These are phyloP conservation scores for Eledone cirrhosa DNA, from an alignment of 2,888 invertebrate species.

Conservation along the genomic window DNA sequence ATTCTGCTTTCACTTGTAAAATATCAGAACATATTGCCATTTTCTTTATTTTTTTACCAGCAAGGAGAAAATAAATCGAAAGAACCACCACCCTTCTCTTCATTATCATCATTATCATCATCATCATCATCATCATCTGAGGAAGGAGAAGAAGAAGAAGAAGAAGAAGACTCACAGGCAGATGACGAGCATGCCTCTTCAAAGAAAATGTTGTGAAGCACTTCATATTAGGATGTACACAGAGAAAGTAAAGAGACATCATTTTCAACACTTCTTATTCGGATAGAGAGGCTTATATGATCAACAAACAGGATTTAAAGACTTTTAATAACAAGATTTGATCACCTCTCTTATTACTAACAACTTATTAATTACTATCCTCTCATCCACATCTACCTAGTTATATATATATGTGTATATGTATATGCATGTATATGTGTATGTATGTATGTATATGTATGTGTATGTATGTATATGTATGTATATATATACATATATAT, in stretches of 20 bases:
- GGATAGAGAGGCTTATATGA: too few relatives aligned
- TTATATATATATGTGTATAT: too few relatives aligned
- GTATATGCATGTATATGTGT: too few relatives aligned
- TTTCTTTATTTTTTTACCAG: conserved; percentile 28
- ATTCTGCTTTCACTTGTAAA: not conserved
- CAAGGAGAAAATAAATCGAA: conserved; percentile 27
- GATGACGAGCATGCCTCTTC: conserved; percentile 16
- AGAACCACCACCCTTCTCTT: not conserved
- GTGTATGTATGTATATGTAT: not conserved
- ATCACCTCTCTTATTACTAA: too few relatives aligned
- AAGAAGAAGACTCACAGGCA: conserved; percentile 15
- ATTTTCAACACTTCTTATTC: too few relatives aligned
- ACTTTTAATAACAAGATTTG: too few relatives aligned
- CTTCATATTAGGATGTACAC: too few relatives aligned
- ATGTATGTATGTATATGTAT: too few relatives aligned
- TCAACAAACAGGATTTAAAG: too few relatives aligned
- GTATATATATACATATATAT: not conserved
- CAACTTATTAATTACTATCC: too few relatives aligned
- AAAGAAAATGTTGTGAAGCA: conserved; percentile 22
- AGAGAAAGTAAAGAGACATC: too few relatives aligned
- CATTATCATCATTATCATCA: conserved; percentile 16
- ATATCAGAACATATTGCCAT: conserved; percentile 28
- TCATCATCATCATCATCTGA: conserved; percentile 21
- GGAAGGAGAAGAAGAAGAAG: conserved; percentile 19
- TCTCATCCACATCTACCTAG: too few relatives aligned